Percentiles rank a stretch among this genome's conserved stretches.
phyloP scores from a whole-genome alignment of 1,140 invertebrate species.

The Augochlora pura region DNA sequence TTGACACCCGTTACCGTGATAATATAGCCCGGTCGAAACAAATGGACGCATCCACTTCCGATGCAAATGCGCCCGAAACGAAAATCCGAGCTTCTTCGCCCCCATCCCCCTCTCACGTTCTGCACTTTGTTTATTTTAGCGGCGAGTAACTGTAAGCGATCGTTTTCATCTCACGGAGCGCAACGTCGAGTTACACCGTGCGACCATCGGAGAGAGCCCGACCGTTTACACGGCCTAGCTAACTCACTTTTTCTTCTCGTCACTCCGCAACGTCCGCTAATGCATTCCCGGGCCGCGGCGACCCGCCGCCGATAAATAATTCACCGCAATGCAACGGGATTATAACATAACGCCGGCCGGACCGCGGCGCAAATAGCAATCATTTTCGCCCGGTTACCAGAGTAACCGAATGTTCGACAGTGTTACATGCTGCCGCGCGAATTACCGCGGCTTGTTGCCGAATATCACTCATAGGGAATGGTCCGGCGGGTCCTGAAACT shows the following conservation, averaged over 20 bases:
- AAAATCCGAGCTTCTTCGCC: no score
- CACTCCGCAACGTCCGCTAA: conserved; percentile 41
- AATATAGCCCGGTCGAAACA: no score
- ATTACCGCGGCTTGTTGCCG: conserved; percentile 3
- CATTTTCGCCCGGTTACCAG: conserved; percentile 27
- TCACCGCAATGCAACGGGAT: conserved; percentile 30
- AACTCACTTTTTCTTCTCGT: conserved; percentile 5
- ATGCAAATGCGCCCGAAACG: no score
- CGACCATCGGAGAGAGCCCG: no score
- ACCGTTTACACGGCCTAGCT: no score
- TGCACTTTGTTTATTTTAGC: no score
- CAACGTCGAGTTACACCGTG: no score
- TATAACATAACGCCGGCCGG: conserved; percentile 11
- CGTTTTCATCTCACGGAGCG: no score
- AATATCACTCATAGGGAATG: conserved; percentile 42
- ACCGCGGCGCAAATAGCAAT: conserved; percentile 33
- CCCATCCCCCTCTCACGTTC: no score
- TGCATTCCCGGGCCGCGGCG: conserved; percentile 19
- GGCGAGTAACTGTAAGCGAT: no score
- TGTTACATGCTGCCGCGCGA: not conserved
- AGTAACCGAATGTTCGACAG: conserved; percentile 29
- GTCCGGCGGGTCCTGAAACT: not conserved
- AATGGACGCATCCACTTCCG: no score
- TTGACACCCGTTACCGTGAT: no score
- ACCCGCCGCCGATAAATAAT: conserved; percentile 24